Conservation (phyloP, 1,140 invertebrate species). For the Oreohelix idahoensis region DNA sequence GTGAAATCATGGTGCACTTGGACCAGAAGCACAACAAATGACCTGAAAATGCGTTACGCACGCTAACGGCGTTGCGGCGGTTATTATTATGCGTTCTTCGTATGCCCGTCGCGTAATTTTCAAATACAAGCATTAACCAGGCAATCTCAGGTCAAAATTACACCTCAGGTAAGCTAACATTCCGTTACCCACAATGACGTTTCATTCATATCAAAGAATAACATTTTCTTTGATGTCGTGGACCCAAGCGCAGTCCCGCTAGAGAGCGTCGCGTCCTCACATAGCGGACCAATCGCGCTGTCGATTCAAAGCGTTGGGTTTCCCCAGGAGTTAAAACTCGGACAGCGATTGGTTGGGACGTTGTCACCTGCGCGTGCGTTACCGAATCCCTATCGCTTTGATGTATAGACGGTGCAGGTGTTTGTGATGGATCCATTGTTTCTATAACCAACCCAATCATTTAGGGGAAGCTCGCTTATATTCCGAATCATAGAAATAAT, state of each 20-base stretch:
- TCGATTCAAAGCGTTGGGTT: neutral
- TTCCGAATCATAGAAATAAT: neutral
- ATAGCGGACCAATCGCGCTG: neutral
- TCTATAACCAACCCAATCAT: neutral
- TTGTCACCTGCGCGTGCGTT: conserved; percentile 38
- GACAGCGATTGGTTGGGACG: conserved; percentile 4
- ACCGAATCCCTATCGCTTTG: conserved; percentile 25
- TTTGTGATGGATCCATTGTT: conserved; percentile 6
- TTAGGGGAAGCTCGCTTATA: neutral
- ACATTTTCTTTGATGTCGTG: neutral
- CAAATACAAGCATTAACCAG: neutral
- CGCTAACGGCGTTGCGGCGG: neutral
- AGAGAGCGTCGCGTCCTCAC: conserved; percentile 23
- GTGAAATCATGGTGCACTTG: too few species aligned
- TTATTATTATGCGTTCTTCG: neutral
- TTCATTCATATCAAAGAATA: neutral
- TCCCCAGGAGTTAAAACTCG: conserved; percentile 17
- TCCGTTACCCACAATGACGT: conserved; percentile 19
- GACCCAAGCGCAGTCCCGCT: conserved; percentile 21
- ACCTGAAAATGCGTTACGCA: neutral
- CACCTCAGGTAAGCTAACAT: conserved; percentile 7
- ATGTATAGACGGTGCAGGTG: conserved; percentile 32
- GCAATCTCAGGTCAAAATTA: neutral
- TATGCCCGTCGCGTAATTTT: neutral
- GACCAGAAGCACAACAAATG: too few species aligned